Evolutionary conservation across 1,140 invertebrate genomes (phyloP), one percentile per base, ranked within the genome.

Genomic region (Bombus waltoni): DNA sequence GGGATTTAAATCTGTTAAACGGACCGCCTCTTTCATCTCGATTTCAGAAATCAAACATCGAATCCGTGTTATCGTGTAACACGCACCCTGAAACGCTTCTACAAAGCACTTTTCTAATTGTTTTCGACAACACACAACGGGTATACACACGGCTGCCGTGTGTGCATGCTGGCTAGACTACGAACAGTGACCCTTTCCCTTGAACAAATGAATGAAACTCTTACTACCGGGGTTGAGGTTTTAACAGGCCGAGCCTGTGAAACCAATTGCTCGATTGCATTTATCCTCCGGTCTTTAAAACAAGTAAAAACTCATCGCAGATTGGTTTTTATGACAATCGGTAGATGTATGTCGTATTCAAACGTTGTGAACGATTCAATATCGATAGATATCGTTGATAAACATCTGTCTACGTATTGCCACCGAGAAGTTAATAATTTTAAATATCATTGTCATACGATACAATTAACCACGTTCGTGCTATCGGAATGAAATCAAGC

Each of bases 201-300:
- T 86, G 88, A 87, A 85, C 86, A 89, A 90, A 89, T 90, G 88
- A 82, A 89, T 90, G 88, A 90, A 89, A 90, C 88, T 89, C 82
- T 89, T 87, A 85, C 85, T 75, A 42, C 2, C 70, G 44, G 32
- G 75, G 66, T 85, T 90, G 85, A 87, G 88, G 74, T 89, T 89
- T 90, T 79, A 89, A 79, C 79, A 25, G 42, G 81, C 9, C 72
- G 44, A 53, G 81, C 78, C 85, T 78, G 82, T 71, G 53, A 57
- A 90, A 82, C 42, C 82, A 87, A 90, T 90, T 87, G 89, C 88
- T 87, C 79, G 75, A 90, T 87, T 89, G 88, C 86, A 44, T 90
- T 90, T 81, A 88, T 86, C 65, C 72, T 32, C 65, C 11, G 10
- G 47, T 70, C 65, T 85, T 82, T 82, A 71, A 42, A 66, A 71